Conservation (phyloP, 2,888 invertebrate species). For the Autographa gamma region DNA sequence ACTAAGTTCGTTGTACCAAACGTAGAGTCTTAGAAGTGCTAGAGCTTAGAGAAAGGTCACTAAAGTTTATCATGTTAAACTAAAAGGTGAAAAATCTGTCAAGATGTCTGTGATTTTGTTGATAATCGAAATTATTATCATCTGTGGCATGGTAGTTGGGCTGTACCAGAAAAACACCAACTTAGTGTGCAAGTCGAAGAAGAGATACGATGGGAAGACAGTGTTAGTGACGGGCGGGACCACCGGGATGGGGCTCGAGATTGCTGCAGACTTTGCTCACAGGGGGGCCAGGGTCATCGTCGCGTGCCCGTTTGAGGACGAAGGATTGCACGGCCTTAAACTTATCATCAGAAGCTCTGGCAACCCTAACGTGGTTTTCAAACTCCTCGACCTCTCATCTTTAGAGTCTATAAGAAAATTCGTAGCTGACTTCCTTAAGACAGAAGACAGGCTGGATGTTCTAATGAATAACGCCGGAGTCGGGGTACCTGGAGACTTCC, state of each 20-base stretch:
- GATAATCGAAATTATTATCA: slow-evolving; percentile 65
- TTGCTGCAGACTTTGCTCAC: slow-evolving; percentile 79
- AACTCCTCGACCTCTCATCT: slow-evolving; percentile 93
- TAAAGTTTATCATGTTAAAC: slow-evolving; percentile 21
- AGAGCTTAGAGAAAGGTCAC: slow-evolving; percentile 8
- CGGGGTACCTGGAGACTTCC: slow-evolving; percentile 88
- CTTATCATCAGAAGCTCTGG: slow-evolving; percentile 90
- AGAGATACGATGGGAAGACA: slow-evolving; percentile 76
- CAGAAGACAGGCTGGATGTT: slow-evolving; percentile 93
- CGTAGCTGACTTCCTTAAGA: slow-evolving; percentile 92
- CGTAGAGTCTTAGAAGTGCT: not conserved
- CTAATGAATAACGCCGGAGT: slow-evolving; percentile 97
- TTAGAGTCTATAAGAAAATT: slow-evolving; percentile 94
- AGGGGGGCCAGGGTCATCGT: slow-evolving; percentile 81
- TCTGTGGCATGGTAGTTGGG: slow-evolving; percentile 72
- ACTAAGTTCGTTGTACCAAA: slow-evolving; percentile 17
- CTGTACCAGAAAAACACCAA: slow-evolving; percentile 82
- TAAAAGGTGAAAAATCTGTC: slow-evolving; percentile 22
- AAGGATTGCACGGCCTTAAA: slow-evolving; percentile 83
- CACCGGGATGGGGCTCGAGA: slow-evolving; percentile 80
- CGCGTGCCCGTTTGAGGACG: slow-evolving; percentile 80
- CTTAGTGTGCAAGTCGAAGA: slow-evolving; percentile 79
- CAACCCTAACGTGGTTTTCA: slow-evolving; percentile 91
- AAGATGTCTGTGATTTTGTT: slow-evolving; percentile 67
- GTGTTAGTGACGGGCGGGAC: slow-evolving; percentile 83